Evolutionary conservation across 2,888 invertebrate genomes (phyloP).

Genomic region (Clusia tigrina): DNA sequence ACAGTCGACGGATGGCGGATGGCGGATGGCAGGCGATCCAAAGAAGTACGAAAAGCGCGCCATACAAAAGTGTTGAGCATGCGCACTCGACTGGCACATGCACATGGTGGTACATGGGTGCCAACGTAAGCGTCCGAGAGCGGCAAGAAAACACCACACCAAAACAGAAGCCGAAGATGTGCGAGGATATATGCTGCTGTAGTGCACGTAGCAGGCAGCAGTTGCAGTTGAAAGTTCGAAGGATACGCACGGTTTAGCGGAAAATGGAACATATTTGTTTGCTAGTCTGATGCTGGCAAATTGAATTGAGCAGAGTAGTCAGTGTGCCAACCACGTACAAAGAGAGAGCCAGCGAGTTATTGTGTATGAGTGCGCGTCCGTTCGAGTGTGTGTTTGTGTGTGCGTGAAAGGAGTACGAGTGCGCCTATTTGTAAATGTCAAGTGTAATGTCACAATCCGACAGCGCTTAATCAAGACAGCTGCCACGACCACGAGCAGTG

Average conservation of each 20-base stretch:
- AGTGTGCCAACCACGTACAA: background rate
- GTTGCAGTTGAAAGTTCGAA: constrained; percentile 50
- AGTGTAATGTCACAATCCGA: constrained; percentile 61
- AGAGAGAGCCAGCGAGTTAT: constrained; percentile 23
- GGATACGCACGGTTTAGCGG: constrained; percentile 45
- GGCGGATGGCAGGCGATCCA: background rate
- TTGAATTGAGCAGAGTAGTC: constrained; percentile 4
- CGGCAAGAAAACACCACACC: constrained; percentile 39
- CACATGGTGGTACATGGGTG: constrained; percentile 45
- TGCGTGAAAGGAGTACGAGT: constrained; percentile 9
- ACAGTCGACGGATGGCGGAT: background rate
- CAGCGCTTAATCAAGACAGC: no score
- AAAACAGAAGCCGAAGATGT: constrained; percentile 31
- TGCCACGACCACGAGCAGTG: background rate
- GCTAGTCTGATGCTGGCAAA: background rate
- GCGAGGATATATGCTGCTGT: background rate
- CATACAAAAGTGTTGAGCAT: constrained; percentile 51
- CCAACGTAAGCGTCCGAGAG: constrained; percentile 34
- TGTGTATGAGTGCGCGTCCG: constrained; percentile 5
- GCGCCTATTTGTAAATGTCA: constrained; percentile 53
- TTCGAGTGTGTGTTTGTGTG: constrained; percentile 6
- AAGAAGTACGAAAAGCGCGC: background rate
- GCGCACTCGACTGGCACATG: constrained; percentile 41
- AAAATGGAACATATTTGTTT: constrained; percentile 36
- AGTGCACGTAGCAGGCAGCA: constrained; percentile 30